Conservation (phyloP, 2,113 vertebrate genomes). For the Prionailurus viverrinus region DNA sequence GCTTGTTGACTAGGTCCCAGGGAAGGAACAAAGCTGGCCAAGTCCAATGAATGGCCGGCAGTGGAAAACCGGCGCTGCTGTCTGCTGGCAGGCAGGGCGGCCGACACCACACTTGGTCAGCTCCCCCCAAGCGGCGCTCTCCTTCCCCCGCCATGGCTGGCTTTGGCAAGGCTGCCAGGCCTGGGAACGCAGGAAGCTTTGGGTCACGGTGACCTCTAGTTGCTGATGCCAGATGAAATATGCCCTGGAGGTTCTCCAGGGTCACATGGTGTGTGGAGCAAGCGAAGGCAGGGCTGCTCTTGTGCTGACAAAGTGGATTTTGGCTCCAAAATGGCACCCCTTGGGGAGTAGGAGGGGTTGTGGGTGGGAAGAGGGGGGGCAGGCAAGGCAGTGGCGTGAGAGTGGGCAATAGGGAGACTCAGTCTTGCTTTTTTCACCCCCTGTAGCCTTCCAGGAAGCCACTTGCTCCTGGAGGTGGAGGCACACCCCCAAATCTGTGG, state of each 20-base stretch:
- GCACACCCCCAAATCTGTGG: neutral
- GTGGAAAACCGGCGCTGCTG: constrained; percentile 76
- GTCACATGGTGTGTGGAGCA: constrained; percentile 82
- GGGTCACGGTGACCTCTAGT: constrained; percentile 82
- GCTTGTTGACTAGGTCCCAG: constrained; percentile 79
- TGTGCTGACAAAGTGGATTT: constrained; percentile 78
- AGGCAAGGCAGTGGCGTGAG: neutral
- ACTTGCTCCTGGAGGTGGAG: constrained; percentile 34
- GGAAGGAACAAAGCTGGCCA: constrained; percentile 60
- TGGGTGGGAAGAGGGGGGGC: neutral
- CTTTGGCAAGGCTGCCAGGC: constrained; percentile 76
- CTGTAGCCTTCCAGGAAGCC: constrained; percentile 17
- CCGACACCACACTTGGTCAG: constrained; percentile 61
- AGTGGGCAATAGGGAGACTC: constrained; percentile 12
- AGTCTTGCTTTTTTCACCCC: neutral
- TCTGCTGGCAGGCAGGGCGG: constrained; percentile 71
- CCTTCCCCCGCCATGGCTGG: constrained; percentile 54
- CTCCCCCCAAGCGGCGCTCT: neutral
- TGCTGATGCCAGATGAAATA: constrained; percentile 84
- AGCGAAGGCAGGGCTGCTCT: constrained; percentile 77
- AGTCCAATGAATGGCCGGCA: constrained; percentile 65
- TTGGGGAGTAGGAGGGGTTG: constrained; percentile 66
- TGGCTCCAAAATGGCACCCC: constrained; percentile 71
- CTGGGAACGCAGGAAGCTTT: constrained; percentile 79
- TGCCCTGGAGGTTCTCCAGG: constrained; percentile 82